Conservation (phyloP, 2,113 vertebrate genomes). For the Charadrius vociferus region DNA sequence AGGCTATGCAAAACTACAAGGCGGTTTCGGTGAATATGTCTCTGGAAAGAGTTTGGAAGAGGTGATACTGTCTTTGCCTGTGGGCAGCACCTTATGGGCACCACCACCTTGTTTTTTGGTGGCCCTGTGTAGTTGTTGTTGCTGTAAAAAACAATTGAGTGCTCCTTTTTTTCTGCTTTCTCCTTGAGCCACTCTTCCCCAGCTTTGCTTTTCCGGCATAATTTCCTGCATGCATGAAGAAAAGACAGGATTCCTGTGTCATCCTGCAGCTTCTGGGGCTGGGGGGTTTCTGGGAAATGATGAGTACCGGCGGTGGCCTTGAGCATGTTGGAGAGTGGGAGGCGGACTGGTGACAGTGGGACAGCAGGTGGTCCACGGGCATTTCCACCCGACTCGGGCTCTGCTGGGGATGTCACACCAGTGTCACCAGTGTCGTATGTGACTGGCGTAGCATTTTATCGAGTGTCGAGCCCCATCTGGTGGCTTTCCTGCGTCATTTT, state of each 20-base stretch:
- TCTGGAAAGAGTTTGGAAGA: background rate
- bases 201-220: background rate
- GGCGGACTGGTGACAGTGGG: background rate
- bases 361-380: background rate
- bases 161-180: background rate
- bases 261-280: background rate
- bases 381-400: background rate
- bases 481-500: background rate
- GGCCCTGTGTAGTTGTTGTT: accelerated
- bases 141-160: accelerated
- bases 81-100: background rate
- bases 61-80: background rate
- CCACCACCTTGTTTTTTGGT: background rate
- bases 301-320: accelerated
- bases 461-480: constrained; percentile 59
- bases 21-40: background rate
- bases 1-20: background rate
- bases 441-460: background rate
- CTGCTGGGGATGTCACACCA: background rate
- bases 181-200: background rate
- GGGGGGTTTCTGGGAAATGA: background rate
- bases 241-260: background rate
- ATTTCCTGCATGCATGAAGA: background rate
- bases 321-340: background rate
- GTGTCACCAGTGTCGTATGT: background rate